A percentile compares a stretch with the other conserved stretches of the same genome.
These are phyloP conservation scores for Leptodactylus fuscus DNA, from an alignment of 2,113 vertebrate genomes.

Conservation along the genomic window DNA sequence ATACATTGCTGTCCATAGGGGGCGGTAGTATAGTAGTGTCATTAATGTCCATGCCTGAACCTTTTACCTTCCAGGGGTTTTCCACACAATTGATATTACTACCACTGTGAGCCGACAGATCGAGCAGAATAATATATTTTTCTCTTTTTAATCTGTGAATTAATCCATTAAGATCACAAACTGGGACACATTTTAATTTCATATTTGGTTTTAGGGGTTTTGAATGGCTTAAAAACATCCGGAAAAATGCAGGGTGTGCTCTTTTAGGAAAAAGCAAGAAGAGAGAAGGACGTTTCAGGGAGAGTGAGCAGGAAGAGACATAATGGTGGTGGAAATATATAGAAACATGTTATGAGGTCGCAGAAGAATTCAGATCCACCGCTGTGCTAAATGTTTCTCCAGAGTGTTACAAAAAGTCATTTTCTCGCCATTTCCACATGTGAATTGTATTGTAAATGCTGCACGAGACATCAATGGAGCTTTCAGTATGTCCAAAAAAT, in stretches of 20 bases:
- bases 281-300: neutral
- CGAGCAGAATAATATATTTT: neutral
- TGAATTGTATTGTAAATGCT: constrained; percentile 16
- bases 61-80: neutral
- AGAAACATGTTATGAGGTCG: constrained; percentile 28
- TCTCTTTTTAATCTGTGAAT: neutral
- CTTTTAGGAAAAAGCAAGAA: neutral
- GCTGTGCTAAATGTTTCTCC: constrained; percentile 35
- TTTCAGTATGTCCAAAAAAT: neutral
- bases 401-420: constrained; percentile 20
- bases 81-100: neutral
- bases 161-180: neutral
- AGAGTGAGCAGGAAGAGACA: neutral
- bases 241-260: neutral
- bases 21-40: neutral
- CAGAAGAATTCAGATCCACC: neutral
- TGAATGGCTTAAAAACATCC: neutral
- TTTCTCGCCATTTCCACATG: constrained; percentile 37
- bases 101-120: neutral
- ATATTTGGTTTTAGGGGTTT: neutral
- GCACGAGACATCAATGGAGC: neutral
- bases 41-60: neutral
- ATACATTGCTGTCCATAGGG: no score
- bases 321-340: constrained; percentile 34
- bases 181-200: neutral